These are phyloP conservation scores for Brachyhypopomus gauderio DNA, from an alignment of 2,113 vertebrate genomes.

Conservation along the genomic window DNA sequence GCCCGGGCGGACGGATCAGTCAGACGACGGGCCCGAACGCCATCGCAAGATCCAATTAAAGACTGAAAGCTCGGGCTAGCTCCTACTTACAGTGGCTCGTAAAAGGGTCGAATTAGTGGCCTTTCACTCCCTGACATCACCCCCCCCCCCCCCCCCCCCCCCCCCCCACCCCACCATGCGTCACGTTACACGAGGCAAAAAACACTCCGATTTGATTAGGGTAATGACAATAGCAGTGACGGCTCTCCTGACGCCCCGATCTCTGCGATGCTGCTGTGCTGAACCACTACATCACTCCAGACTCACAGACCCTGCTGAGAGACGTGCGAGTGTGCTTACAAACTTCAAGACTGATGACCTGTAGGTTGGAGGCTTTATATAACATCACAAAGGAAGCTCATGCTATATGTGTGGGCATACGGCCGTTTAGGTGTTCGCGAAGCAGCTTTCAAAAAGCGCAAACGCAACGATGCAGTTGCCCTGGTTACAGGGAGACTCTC, in stretches of 20 bases:
- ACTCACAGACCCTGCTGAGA: background rate
- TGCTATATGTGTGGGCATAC: background rate
- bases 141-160: background rate
- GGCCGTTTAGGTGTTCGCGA: background rate
- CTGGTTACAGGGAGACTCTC: slow-evolving; percentile 1
- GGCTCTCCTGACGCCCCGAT: background rate
- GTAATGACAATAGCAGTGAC: slow-evolving; percentile 40
- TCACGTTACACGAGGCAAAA: slow-evolving; percentile 31
- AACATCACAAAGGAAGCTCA: background rate
- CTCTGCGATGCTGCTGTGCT: background rate
- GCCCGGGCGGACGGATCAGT: background rate
- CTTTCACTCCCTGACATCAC: slow-evolving; percentile 36
- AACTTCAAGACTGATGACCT: background rate
- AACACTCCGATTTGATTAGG: slow-evolving; percentile 45
- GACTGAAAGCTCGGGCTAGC: slow-evolving; percentile 33
- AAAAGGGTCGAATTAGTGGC: slow-evolving; percentile 31
- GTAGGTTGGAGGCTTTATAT: background rate
- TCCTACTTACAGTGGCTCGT: slow-evolving; percentile 23
- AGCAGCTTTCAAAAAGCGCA: background rate
- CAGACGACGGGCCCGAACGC: slow-evolving; percentile 43
- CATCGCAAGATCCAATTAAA: slow-evolving; percentile 53
- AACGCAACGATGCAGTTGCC: slow-evolving; percentile 23
- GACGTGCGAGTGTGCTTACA: background rate
- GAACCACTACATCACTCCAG: background rate
- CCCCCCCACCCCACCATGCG: slow-evolving; percentile 16